Evolutionary conservation across 2,797 vertebrate species (phyloP), one percentile per base, ranked within the genome.

Genomic region (Pachyuromys duprasi): DNA sequence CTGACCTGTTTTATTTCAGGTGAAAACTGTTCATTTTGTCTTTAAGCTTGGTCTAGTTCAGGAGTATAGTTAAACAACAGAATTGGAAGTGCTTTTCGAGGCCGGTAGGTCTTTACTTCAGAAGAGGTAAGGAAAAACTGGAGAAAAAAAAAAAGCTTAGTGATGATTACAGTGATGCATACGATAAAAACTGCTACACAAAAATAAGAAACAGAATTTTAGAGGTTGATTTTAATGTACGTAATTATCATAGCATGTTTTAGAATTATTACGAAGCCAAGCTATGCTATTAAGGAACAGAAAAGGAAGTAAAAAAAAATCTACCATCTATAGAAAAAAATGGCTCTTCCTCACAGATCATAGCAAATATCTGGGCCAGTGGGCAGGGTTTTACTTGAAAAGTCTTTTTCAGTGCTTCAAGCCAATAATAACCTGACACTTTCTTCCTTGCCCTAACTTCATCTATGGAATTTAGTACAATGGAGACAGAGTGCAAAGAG

Each of bases 11-110:
- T 17, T 17, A 24, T 26, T 33, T n/a, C 14, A 33, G 62, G 3
- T 15, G 7, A 70, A 49, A 33, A 75, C 28, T 70, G 36, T 80
- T 39, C 18, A 22, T 45, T 86, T 92, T 33, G 5, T 4, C 81
- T 86, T 75, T 24, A 33, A 86, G 86, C 13, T 57, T 2, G 17
- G 11, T 9, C 17, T 14, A 15, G 0, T 62, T 75, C 39, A 86
- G 20, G 22, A 89, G 18, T 42, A 13, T 1, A 12, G 8, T 3
- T 24, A 12, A 72, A 22, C 7, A 9, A 11, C 1, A 36, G 1
- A 2, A 39, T 8, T 49, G 18, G 11, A 39, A 20, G 0, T 14
- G 2, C 0, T 11, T 14, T 60, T 28, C 79, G 2, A 60, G 57
- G 2, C 42, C 4, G 3, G 1, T 18, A 33, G 28, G 33, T 2